Evolutionary conservation across 2,113 vertebrate genomes (phyloP), one percentile per base, ranked within the genome.

Genomic region (Hirundichthys speculiger): DNA sequence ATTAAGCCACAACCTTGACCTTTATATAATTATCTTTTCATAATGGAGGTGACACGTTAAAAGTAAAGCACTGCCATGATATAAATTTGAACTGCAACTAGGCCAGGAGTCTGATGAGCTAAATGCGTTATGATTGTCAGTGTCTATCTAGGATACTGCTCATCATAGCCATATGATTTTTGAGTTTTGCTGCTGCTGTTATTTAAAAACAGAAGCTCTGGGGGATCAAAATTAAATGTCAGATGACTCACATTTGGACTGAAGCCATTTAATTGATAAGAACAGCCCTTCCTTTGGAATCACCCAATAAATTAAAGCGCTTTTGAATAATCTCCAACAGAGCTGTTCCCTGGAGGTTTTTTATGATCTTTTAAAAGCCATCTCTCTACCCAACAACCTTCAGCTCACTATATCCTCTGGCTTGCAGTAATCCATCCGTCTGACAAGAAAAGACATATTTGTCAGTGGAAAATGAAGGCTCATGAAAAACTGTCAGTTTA

Each of bases 351-450:
- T 13, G 19, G 68, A 86, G 86, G 74, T 88, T 84, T 72, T 90
- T 91, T 90, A 91, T 86, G 89, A 84, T 80, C 80, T 74, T 85
- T 88, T 86, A 85, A 89, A 85, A 88, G 83, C 83, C 85, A 90
- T 91, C 80, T 64, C 73, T 91, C 89, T 88, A 38, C 55, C 41
- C 21, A n/a, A 55, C 75, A 82, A 86, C 73, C 75, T 79, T 79
- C 71, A 58, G 62, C 77, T 83, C 82, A 66, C 77, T 85, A 73
- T 62, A 72, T 84, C 86, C 69, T 69, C 62, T 58, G 63, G 39
- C 64, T 71, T n/a, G 10, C 81, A 69, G 53, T 39, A 51, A 80
- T 84, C 74, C 61, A 76, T 88, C 77, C 69, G 39, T 86, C 85
- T 77, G 75, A 77, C 70, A 65, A 53, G 53, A 81, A 78, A 79